Conservation (phyloP, 2,113 vertebrate genomes). For the Phyllostomus discolor region DNA sequence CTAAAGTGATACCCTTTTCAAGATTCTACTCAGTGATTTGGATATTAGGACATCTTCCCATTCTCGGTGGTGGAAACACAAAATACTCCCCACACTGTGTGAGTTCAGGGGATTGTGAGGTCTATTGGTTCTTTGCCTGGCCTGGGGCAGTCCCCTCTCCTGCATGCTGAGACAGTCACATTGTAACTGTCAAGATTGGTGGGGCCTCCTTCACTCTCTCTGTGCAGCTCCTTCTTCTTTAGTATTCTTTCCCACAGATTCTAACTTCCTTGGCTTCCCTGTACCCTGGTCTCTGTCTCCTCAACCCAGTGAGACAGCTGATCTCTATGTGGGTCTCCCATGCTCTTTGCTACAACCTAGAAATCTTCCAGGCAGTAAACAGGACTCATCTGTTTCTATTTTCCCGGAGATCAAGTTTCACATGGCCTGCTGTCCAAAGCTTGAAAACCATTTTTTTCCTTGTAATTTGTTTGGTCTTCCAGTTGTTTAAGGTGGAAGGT, state of each 20-base stretch:
- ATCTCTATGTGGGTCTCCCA: background rate
- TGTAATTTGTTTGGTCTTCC: slow-evolving; percentile 25
- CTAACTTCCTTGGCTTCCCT: background rate
- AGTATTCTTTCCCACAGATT: background rate
- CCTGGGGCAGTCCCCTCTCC: background rate
- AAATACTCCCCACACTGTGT: background rate
- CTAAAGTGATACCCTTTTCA: background rate
- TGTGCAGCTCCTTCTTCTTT: background rate
- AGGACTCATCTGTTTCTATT: background rate
- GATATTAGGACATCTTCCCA: background rate
- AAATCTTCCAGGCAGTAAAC: background rate
- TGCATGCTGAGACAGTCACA: background rate
- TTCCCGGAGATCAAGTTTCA: background rate
- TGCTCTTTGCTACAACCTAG: background rate
- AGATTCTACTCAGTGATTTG: background rate
- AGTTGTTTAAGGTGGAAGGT: background rate
- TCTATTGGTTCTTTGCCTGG: background rate
- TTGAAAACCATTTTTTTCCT: background rate
- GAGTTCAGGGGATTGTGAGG: slow-evolving; percentile 26
- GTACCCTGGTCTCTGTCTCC: background rate
- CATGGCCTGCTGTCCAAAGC: background rate
- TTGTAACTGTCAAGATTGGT: background rate
- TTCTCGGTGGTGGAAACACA: background rate
- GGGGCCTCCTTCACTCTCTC: background rate
- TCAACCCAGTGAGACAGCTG: background rate